Percentiles rank a stretch among this genome's conserved stretches.
Conservation (phyloP, 2,888 invertebrate species). For the Hoplodrina ambigua region DNA sequence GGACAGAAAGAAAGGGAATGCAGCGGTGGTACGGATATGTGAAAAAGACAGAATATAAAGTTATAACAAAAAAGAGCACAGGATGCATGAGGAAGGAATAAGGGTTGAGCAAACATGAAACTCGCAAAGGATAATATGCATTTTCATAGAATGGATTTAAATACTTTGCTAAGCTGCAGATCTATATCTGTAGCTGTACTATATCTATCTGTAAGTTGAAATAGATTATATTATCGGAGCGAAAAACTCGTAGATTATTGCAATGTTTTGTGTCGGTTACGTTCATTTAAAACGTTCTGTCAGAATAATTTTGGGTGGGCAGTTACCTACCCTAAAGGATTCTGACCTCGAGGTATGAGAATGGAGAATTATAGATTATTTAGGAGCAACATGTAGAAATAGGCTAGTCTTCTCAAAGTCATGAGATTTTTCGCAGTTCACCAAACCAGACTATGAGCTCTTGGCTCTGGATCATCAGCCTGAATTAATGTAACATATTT, state of each 20-base stretch:
- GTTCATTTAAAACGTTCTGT: too few species aligned
- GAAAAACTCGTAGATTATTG: neutral
- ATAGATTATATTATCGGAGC: too few species aligned
- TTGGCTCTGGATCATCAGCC: neutral
- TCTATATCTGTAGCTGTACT: too few species aligned
- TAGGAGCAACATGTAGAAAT: neutral
- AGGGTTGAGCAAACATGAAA: neutral
- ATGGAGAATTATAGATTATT: too few species aligned
- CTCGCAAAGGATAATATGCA: neutral
- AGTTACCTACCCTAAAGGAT: too few species aligned
- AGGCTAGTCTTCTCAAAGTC: too few species aligned
- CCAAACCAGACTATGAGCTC: neutral
- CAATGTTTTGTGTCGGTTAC: neutral
- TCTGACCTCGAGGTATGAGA: too few species aligned
- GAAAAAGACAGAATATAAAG: neutral
- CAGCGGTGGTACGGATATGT: slow-evolving; percentile 3
- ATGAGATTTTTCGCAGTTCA: neutral
- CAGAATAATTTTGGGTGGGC: too few species aligned
- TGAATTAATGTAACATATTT: neutral
- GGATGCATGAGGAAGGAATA: slow-evolving; percentile 9
- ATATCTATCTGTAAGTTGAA: too few species aligned
- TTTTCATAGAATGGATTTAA: slow-evolving; percentile 7
- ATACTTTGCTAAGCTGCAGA: too few species aligned
- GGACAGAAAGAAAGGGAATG: slow-evolving; percentile 2
- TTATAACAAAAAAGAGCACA: slow-evolving; percentile 18